Evolutionary conservation across 2,113 vertebrate genomes (phyloP).

Genomic region (Vimba vimba): DNA sequence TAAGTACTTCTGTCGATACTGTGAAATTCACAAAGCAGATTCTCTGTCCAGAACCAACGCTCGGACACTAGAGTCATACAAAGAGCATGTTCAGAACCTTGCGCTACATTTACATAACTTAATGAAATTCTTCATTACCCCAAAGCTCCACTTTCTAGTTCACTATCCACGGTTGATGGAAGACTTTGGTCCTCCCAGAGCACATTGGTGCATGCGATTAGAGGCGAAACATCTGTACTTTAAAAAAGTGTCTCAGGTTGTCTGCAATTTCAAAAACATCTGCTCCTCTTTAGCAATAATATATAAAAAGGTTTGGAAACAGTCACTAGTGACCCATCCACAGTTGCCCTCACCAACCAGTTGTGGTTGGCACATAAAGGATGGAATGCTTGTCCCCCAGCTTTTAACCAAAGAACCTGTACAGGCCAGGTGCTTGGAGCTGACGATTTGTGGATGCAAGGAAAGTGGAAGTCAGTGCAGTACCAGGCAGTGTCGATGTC

Average conservation of each 20-base stretch:
- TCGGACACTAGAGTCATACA: slow-evolving; percentile 2
- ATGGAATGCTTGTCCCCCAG: slow-evolving; percentile 28
- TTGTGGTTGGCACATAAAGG: slow-evolving; percentile 44
- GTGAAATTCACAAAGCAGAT: slow-evolving; percentile 31
- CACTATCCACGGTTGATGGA: no score
- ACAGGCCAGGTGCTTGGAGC: neutral
- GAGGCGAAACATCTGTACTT: no score
- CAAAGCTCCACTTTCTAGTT: no score
- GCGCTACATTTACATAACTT: no score
- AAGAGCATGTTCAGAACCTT: neutral
- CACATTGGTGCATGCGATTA: no score
- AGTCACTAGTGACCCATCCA: slow-evolving; percentile 10
- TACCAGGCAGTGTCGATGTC: no score
- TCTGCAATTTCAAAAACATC: no score
- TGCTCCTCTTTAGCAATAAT: no score
- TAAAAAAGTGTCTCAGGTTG: no score
- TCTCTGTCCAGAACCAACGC: neutral
- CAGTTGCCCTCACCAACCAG: slow-evolving; percentile 36
- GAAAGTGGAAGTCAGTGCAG: neutral
- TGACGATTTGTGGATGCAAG: neutral
- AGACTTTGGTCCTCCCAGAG: no score
- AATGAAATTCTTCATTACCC: no score
- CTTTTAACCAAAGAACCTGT: slow-evolving; percentile 36
- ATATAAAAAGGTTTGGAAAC: no score
- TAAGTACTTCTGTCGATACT: slow-evolving; percentile 33